Base-by-base conservation (phyloP, 2,113 vertebrate species). In the Sarotherodon lohbergeri region DNA sequence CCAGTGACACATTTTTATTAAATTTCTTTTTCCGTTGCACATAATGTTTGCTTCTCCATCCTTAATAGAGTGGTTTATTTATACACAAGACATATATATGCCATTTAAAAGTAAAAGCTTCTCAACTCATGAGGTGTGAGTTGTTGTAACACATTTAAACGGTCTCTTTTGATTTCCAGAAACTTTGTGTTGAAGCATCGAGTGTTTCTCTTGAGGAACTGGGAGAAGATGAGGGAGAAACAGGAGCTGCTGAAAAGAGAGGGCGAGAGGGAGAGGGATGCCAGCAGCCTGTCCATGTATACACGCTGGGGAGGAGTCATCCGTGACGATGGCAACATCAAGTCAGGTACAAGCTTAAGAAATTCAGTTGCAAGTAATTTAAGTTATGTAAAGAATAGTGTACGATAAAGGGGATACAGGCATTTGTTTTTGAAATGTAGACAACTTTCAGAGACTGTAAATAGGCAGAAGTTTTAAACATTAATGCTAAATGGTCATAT, bases 161-260 rank as follows among this genome's bases (percentile, higher is more conserved):
- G 59, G 27, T 88, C 52, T 48, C 16, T n/a, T 3, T 80, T 57
- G 9, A n/a, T 88, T 79, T 34, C 59, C 50, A 99, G 99, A 93
- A 99, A 99, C 90, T 99, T 99, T 94, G 98, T 99, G 92, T 95
- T 99, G 19, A 99, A 98, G 80, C 99, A 98, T 95, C 96, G 97
- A 5, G 98, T 99, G 5, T 99, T 99, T 94, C 94, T 99, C 90
- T 96, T 99, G 24, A 97, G 98, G 68, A 99, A 99, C 95, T 99
- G 99, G 99, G 99, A 99, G 80, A 98, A 98, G 93, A 99, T 99
- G 95, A 96, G 97, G 19, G 98, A 99, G 86, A 98, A 99, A 39
- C 99, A 98, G 17, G 99, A 99, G 92, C 96, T 98, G 27, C 96
- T 98, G 88, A 99, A 99, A 92, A 96, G 97, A 3, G 97, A 97